Percentiles rank a stretch among this genome's conserved stretches.
phyloP scores from a whole-genome alignment of 2,797 vertebrate species.

The Allobates femoralis region DNA sequence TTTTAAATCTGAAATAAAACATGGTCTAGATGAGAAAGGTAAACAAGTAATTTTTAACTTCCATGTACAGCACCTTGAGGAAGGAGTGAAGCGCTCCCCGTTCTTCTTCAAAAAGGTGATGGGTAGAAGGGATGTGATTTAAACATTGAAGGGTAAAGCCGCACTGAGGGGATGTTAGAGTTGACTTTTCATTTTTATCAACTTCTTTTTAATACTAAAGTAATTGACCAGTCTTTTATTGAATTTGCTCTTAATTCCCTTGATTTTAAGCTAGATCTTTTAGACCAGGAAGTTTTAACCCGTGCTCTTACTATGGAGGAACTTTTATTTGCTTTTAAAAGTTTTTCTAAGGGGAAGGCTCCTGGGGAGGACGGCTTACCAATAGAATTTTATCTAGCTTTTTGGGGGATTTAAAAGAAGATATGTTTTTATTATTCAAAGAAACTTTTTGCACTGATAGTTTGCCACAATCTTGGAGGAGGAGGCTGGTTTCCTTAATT shows the following conservation, averaged over 20 bases:
- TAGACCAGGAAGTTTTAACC: not conserved
- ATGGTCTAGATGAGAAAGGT: not conserved
- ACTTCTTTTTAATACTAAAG: not conserved
- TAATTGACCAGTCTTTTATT: no score
- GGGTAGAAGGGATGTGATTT: not conserved
- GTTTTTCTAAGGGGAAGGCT: not conserved
- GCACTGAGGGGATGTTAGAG: not conserved
- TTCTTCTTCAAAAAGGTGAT: not conserved
- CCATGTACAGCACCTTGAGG: no score
- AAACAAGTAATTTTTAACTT: not conserved
- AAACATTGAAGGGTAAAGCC: not conserved
- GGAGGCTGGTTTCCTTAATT: not conserved
- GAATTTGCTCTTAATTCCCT: no score
- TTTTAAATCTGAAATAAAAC: not conserved
- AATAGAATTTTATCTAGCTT: not conserved
- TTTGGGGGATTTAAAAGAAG: not conserved
- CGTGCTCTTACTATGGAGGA: no score
- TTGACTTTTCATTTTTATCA: not conserved
- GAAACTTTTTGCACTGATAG: not conserved
- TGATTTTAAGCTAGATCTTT: not conserved
- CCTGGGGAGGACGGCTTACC: not conserved
- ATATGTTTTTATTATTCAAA: not conserved
- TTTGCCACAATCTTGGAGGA: not conserved
- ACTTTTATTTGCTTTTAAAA: no score
- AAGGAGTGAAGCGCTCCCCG: no score